Base-by-base conservation (phyloP, 2,113 vertebrate genomes). In the Strigops habroptila region DNA sequence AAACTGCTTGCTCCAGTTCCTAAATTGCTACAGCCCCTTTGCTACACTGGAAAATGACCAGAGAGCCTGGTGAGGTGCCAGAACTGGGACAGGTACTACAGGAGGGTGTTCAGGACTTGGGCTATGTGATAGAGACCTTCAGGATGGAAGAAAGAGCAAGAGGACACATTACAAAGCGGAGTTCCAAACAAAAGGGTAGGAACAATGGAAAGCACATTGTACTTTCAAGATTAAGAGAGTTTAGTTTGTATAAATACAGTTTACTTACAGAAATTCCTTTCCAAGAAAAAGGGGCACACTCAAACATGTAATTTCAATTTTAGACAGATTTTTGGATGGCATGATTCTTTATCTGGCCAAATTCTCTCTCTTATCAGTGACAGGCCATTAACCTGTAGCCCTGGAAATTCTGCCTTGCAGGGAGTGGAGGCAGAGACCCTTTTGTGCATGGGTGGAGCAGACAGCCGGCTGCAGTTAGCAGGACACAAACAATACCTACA, bases 401-500 rank as follows among this genome's bases (percentile, higher is more conserved):
- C 27, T 86, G 59, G 44, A 60, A 82, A 28, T 82, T 19, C 41
- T 49, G 52, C 17, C 22, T 31, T 46, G 15, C 44, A 46, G 43
- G 0, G 22, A 48, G 46, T 1, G 0, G 39, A 48, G 51, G 44
- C 39, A 49, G 46, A 43, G 30, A 27, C 21, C 6, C 33, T 16
- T 41, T 19, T n/a, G 10, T 53, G 30, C 17, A 5, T 6, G 35
- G n/a, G 60, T 69, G 53, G 35, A 71, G 48, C 33, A 1, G 21
- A 14, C 30, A 25, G 31, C 19, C 0, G 35, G 31, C 18, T 84
- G 76, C 2, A 1, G 24, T 37, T 65, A 37, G 18, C 1, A 1
- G 25, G 27, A 28, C 31, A 60, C 30, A 41, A 59, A 51, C 16
- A 37, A 44, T 46, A 39, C 19, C 12, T 11, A 22, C 37, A n/a